Evolutionary conservation across 2,888 invertebrate species (phyloP).

Genomic region (Morpho helenor): DNA sequence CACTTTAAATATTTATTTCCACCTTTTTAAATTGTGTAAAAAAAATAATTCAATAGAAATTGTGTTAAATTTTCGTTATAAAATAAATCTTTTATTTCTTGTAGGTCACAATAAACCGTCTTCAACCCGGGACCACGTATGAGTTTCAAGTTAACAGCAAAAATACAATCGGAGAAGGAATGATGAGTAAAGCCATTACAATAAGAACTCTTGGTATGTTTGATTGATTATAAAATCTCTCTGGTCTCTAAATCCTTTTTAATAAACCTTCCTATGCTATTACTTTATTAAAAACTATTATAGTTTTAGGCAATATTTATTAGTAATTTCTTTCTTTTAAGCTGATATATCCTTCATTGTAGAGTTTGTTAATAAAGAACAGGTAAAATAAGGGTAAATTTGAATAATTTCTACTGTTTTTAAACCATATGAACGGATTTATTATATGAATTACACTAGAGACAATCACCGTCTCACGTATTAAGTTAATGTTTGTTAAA

Average conservation of each 20-base stretch:
- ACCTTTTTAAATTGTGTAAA: background rate
- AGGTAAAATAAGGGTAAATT: too few species aligned
- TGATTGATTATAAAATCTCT: too few species aligned
- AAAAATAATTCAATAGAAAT: background rate
- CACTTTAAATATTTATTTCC: background rate
- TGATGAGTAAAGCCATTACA: conserved; percentile 96
- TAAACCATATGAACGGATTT: too few species aligned
- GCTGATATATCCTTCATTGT: too few species aligned
- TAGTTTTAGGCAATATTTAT: too few species aligned
- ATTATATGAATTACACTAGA: too few species aligned
- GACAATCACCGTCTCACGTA: too few species aligned
- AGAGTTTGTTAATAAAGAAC: too few species aligned
- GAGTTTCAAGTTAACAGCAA: conserved; percentile 98
- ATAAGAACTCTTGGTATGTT: conserved; percentile 92
- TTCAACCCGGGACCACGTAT: conserved; percentile 94
- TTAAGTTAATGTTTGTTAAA: too few species aligned
- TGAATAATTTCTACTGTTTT: too few species aligned
- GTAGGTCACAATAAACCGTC: conserved; percentile 91
- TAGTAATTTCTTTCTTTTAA: background rate
- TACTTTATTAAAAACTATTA: too few species aligned
- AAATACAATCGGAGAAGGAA: conserved; percentile 96
- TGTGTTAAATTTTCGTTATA: background rate
- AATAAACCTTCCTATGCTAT: background rate
- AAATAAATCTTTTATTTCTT: conserved; percentile 5
- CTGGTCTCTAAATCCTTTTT: too few species aligned